A percentile compares a stretch with the other conserved stretches of the same genome.
Evolutionary conservation across 2,113 vertebrate genomes (phyloP).

Genomic region (Lamprotornis superbus): DNA sequence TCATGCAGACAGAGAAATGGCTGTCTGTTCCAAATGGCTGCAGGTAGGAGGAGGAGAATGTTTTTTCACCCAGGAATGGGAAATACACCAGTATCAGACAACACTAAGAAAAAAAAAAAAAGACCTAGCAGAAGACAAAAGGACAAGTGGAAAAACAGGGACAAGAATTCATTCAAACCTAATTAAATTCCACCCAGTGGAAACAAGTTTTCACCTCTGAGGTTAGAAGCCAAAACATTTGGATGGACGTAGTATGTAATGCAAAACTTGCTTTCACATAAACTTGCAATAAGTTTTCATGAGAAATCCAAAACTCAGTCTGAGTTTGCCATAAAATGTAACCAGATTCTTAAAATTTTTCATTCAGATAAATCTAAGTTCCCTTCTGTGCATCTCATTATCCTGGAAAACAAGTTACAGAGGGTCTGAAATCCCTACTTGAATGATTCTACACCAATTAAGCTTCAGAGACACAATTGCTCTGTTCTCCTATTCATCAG

Average conservation of each 20-base stretch:
- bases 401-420: conserved; percentile 15
- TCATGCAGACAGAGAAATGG: background rate
- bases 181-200: background rate
- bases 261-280: background rate
- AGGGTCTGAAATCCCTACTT: background rate
- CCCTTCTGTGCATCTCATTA: background rate
- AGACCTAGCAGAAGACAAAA: background rate
- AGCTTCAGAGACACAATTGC: background rate
- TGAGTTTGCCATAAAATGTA: background rate
- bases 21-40: background rate
- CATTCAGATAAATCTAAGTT: background rate
- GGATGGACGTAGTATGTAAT: background rate
- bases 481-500: background rate
- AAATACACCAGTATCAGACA: background rate
- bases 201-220: background rate
- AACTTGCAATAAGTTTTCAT: background rate
- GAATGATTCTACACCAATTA: background rate
- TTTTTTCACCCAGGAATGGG: background rate
- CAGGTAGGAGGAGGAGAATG: background rate
- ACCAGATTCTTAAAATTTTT: background rate
- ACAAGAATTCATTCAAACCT: background rate
- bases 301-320: background rate
- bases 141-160: background rate
- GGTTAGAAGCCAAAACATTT: background rate
- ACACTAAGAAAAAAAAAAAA: background rate